Conservation (phyloP, 2,797 vertebrate genomes). For the Dipus sagitta region DNA sequence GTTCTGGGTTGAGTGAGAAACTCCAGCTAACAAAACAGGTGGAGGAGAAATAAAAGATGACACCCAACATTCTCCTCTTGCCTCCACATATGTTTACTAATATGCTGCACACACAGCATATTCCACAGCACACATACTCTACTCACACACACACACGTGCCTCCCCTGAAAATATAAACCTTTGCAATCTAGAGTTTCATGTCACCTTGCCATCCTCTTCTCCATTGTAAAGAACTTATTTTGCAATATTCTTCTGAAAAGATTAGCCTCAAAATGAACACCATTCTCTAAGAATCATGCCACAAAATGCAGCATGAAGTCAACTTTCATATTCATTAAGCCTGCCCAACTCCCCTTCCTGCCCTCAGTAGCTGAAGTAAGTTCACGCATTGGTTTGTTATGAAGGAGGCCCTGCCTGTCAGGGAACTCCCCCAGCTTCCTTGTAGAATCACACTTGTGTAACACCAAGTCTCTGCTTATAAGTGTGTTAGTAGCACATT, state of each 20-base stretch:
- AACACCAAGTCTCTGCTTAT: background rate
- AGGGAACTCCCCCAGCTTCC: background rate
- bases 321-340: background rate
- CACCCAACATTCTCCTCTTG: too few species aligned
- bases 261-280: background rate
- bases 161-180: too few species aligned
- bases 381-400: background rate
- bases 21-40: too few species aligned
- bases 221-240: background rate
- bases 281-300: background rate
- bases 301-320: background rate
- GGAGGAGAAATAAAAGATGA: too few species aligned
- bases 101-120: too few species aligned
- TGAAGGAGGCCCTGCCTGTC: background rate
- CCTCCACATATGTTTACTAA: too few species aligned
- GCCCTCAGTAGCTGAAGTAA: too few species aligned
- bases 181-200: background rate
- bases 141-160: too few species aligned
- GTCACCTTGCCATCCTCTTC: background rate
- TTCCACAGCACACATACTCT: too few species aligned
- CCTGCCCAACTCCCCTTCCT: background rate
- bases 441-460: background rate
- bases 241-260: background rate
- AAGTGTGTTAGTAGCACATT: background rate
- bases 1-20: too few species aligned